Evolutionary conservation across 1,140 invertebrate species (phyloP), one percentile per base, ranked within the genome.

Genomic region (Drosophila insularis): DNA sequence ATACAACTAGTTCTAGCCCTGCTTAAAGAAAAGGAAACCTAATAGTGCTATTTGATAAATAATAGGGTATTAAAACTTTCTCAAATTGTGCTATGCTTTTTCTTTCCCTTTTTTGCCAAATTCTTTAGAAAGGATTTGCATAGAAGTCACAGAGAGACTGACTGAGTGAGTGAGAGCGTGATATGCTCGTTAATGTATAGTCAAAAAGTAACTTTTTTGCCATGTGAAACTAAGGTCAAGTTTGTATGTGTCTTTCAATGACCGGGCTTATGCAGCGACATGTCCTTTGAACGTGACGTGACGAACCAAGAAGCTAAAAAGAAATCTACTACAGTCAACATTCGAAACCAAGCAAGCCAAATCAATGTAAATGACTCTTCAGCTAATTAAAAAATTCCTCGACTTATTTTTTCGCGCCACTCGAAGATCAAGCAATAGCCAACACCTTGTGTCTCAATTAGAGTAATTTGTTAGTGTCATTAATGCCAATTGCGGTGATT

Each of bases 381-480:
- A 21, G 58, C 70, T 87, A 86, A 87, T 87, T 89, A 89, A 79
- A 82, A 82, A 84, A 74, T 73, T 67, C 61, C 71, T 65, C 53
- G 58, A 40, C 55, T 58, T 64, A 11, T 19, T 59, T 14, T n/a
- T 14, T 35, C 7, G n/a, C 8, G 6, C n/a, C 1, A 55, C 35
- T 37, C 11, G 3, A 37, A 37, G 35, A 31, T 17, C 27, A 55
- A 13, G 43, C 37, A 56, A 39, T 32, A 21, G 17, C 17, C 65
- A 62, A 62, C 60, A 43, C 35, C 53, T 80, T 76, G 56, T 78
- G 76, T 82, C 82, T 86, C 82, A 86, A 86, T 86, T 86, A 86
- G 68, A 23, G 31, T 68, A 80, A 87, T 80, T 86, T 89, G 75
- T 56, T 19, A 72, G 56, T 77, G 72, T 86, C 82, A 86, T 86